A percentile compares a stretch with the other conserved stretches of the same genome.
phyloP scores from a whole-genome alignment of 2,888 invertebrate species.

The Euphydryas editha region DNA sequence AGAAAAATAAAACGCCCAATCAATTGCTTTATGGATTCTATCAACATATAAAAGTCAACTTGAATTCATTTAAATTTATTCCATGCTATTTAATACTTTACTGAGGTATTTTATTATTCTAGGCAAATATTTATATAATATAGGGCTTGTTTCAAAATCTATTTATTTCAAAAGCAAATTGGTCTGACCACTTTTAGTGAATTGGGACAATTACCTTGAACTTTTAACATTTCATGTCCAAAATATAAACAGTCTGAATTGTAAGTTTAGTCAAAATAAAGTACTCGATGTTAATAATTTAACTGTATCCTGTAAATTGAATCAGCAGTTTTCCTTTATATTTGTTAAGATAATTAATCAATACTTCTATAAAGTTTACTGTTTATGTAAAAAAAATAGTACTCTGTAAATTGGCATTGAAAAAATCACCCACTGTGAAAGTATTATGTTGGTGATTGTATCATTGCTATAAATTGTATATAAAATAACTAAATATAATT shows the following conservation, averaged over 20 bases:
- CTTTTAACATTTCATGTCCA: not conserved
- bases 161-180: conserved; percentile 30
- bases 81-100: not conserved
- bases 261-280: not conserved
- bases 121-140: conserved; percentile 27
- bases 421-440: conserved; percentile 27
- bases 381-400: conserved; percentile 1
- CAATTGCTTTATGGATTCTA: not conserved
- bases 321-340: not conserved
- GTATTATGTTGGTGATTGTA: conserved; percentile 48
- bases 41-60: not conserved
- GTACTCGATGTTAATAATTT: not conserved
- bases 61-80: not conserved
- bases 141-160: conserved; percentile 29
- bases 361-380: not conserved
- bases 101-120: conserved; percentile 31
- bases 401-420: conserved; percentile 2
- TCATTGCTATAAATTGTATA: conserved; percentile 56
- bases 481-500: conserved; percentile 53
- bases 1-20: conserved; percentile 31
- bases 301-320: conserved; percentile 2
- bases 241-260: not conserved
- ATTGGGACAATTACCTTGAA: not conserved
- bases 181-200: conserved; percentile 9
- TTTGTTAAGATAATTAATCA: conserved; percentile 5